Conservation (phyloP, 2,113 vertebrate species). For the Aepyceros melampus region DNA sequence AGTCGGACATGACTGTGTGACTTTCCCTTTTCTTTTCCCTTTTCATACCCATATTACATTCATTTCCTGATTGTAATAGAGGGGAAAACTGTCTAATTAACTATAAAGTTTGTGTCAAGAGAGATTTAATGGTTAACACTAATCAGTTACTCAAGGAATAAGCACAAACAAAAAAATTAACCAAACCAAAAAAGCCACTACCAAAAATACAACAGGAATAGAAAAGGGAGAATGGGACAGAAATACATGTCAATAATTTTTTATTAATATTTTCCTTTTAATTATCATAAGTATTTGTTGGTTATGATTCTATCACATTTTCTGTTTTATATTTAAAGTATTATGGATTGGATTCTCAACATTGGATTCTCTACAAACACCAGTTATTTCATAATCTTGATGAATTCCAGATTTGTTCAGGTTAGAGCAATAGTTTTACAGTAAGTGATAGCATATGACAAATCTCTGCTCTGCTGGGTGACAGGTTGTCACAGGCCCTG, state of each 20-base stretch:
- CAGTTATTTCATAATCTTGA: background rate
- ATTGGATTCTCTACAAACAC: background rate
- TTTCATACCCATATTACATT: background rate
- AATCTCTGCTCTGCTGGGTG: background rate
- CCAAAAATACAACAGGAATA: background rate
- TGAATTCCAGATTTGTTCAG: slow-evolving; percentile 9
- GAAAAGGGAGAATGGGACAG: background rate
- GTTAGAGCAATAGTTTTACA: background rate
- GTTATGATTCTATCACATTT: background rate
- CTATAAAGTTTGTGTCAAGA: background rate
- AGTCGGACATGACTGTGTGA: background rate
- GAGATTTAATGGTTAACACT: slow-evolving; percentile 8
- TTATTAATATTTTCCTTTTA: background rate
- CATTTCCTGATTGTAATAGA: slow-evolving; percentile 11
- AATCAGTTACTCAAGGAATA: background rate
- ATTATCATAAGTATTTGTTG: background rate
- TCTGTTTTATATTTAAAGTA: background rate
- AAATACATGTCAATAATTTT: background rate
- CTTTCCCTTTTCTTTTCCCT: background rate
- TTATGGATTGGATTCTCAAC: background rate
- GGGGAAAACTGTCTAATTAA: background rate
- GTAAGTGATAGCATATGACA: background rate
- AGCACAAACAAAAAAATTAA: background rate
- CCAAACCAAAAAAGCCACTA: background rate
- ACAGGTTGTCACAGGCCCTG: background rate